Evolutionary conservation across 2,888 invertebrate species (phyloP).

Genomic region (Alviniconcha strummeri): DNA sequence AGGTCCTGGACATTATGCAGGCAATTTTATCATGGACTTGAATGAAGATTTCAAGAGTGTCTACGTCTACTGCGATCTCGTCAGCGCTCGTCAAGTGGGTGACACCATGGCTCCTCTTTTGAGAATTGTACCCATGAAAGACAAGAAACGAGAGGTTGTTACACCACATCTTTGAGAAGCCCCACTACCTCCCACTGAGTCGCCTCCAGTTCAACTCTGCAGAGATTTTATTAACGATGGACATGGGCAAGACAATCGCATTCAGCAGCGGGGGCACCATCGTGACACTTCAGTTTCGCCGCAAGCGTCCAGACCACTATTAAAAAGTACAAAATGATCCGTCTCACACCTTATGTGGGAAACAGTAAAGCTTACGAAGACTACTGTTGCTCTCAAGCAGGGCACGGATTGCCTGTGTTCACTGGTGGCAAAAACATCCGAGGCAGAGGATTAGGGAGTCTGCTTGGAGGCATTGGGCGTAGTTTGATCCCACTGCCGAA

Average conservation of each 20-base stretch:
- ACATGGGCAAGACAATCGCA: neutral
- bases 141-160: neutral
- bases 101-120: constrained; percentile 15
- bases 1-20: neutral
- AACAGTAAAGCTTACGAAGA: neutral
- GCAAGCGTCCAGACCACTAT: neutral
- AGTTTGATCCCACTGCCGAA: neutral
- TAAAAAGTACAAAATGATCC: neutral
- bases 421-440: neutral
- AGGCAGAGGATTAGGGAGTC: neutral
- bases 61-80: constrained; percentile 21
- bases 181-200: constrained; percentile 15
- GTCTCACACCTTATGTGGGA: neutral
- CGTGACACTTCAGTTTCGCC: constrained; percentile 6
- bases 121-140: constrained; percentile 1
- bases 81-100: neutral
- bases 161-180: constrained; percentile 8
- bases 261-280: constrained; percentile 8
- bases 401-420: neutral
- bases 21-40: neutral
- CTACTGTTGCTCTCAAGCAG: constrained; percentile 2
- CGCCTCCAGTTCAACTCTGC: neutral
- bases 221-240: neutral
- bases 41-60: constrained; percentile 10
- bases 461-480: neutral